Percentiles rank a stretch among this genome's conserved stretches.
phyloP scores from a whole-genome alignment of 2,888 invertebrate species.

The Tetragonula carbonaria region DNA sequence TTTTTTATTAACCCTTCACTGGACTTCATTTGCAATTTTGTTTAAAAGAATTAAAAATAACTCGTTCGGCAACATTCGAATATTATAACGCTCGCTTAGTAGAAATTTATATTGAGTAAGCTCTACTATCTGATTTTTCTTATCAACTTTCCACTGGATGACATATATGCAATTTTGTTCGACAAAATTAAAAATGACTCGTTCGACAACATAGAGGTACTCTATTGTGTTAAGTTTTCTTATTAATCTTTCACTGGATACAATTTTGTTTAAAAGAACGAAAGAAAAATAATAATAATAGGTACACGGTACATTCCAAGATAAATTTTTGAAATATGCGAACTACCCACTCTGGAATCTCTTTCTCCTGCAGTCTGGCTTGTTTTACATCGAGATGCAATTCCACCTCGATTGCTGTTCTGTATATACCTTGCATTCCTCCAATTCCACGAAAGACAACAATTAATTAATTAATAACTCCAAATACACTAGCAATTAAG shows the following conservation, averaged over 20 bases:
- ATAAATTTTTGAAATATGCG: neutral
- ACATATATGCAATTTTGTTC: too few relatives aligned
- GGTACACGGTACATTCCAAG: neutral
- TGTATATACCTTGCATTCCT: neutral
- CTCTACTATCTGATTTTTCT: too few relatives aligned
- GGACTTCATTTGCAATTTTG: too few relatives aligned
- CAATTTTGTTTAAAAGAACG: neutral
- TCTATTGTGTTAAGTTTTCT: too few relatives aligned
- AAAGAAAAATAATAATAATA: neutral
- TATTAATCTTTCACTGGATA: neutral
- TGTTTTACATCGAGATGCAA: neutral
- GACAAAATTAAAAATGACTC: too few relatives aligned
- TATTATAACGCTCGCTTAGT: too few relatives aligned
- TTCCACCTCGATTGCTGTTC: neutral
- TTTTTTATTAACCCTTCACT: too few relatives aligned
- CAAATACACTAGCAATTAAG: neutral
- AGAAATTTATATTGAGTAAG: too few relatives aligned
- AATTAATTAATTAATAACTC: neutral
- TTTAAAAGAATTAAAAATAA: too few relatives aligned
- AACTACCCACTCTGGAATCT: neutral
- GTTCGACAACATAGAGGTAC: too few relatives aligned
- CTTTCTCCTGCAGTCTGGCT: neutral
- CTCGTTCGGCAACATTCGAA: too few relatives aligned
- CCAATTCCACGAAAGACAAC: neutral
- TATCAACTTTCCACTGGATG: too few relatives aligned